These are phyloP conservation scores for Polyommatus icarus DNA, from an alignment of 2,888 invertebrate species.

Conservation along the genomic window DNA sequence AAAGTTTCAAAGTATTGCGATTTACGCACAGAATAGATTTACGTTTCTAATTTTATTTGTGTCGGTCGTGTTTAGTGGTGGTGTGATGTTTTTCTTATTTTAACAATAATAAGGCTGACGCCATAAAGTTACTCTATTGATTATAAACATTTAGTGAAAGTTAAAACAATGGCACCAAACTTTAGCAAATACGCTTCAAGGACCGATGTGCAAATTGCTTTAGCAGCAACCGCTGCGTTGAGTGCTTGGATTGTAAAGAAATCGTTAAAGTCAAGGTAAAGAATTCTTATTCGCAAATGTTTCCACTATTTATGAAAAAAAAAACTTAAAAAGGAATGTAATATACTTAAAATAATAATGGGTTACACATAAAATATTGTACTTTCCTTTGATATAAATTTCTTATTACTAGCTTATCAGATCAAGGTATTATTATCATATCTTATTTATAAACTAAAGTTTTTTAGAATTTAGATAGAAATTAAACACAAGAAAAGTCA, in stretches of 20 bases:
- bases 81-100: constrained; percentile 19
- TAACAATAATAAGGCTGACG: not conserved
- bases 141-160: constrained; percentile 15
- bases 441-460: no score
- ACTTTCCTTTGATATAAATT: not conserved
- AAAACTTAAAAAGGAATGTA: not conserved
- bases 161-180: constrained; percentile 84
- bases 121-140: not conserved
- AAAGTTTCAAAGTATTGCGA: constrained; percentile 1
- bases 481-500: no score
- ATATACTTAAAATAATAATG: not conserved
- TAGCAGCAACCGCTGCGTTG: constrained; percentile 83
- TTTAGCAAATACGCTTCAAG: constrained; percentile 87
- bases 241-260: constrained; percentile 80
- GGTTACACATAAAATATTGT: not conserved
- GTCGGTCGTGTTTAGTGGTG: not conserved
- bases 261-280: constrained; percentile 76
- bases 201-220: constrained; percentile 82
- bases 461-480: no score
- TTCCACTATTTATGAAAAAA: constrained; percentile 27
- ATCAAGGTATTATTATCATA: not conserved
- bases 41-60: not conserved
- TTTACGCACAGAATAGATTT: no score
- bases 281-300: constrained; percentile 37
- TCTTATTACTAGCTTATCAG: no score